Conservation (phyloP, 2,888 invertebrate species). For the Scrobipalpa costella region DNA sequence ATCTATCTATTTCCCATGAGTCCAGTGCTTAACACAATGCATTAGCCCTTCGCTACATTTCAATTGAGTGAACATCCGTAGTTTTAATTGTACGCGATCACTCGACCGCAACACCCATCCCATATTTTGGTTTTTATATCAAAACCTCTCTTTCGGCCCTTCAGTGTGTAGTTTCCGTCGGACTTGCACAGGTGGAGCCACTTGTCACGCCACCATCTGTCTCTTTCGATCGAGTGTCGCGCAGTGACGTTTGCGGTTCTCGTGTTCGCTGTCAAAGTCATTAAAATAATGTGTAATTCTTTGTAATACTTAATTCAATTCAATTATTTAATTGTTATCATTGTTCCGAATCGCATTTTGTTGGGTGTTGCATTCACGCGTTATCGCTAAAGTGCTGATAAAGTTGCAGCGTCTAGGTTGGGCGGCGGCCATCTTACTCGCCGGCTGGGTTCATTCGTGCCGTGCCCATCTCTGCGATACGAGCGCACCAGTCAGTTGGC, state of each 20-base stretch:
- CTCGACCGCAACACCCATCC: constrained; percentile 69
- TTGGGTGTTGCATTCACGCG: constrained; percentile 42
- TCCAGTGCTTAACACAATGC: constrained; percentile 43
- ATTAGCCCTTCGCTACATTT: constrained; percentile 52
- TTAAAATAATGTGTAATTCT: constrained; percentile 56
- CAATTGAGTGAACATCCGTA: constrained; percentile 59
- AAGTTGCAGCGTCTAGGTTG: constrained; percentile 63
- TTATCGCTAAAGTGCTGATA: constrained; percentile 59
- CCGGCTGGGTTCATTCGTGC: constrained; percentile 79
- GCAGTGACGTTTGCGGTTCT: constrained; percentile 67
- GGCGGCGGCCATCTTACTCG: constrained; percentile 79
- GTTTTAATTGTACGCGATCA: constrained; percentile 59
- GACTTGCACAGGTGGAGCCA: constrained; percentile 73
- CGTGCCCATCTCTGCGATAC: constrained; percentile 77
- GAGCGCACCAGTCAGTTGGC: constrained; percentile 76
- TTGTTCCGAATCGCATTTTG: constrained; percentile 39
- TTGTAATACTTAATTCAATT: constrained; percentile 51
- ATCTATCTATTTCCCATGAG: constrained; percentile 44
- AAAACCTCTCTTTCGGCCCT: constrained; percentile 56
- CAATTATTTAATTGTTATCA: constrained; percentile 44
- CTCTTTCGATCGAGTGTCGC: constrained; percentile 45
- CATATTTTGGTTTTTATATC: constrained; percentile 63
- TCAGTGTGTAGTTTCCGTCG: constrained; percentile 60
- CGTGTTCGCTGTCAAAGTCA: constrained; percentile 66
- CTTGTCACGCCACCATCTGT: constrained; percentile 50